These are phyloP conservation scores for Spatulosminthurus flaviceps DNA, from an alignment of 2,888 invertebrate genomes.

Conservation along the genomic window DNA sequence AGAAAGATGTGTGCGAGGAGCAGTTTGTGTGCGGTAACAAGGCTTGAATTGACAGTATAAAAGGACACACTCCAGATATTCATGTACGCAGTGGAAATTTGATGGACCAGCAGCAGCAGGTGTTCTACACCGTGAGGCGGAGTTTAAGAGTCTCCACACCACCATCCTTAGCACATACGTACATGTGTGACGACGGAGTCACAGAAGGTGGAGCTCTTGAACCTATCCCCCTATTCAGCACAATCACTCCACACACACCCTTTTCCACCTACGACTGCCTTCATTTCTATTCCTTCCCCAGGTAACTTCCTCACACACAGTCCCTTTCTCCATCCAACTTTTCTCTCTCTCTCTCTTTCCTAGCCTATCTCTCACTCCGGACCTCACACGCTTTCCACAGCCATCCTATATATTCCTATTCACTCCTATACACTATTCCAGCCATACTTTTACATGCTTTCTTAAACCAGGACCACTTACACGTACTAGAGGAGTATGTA, in stretches of 20 bases:
- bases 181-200: constrained; percentile 43
- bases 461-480: no score
- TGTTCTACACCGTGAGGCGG: constrained; percentile 62
- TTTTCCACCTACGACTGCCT: neutral
- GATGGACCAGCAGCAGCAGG: constrained; percentile 61
- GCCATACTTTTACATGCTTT: no score
- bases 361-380: neutral
- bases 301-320: no score
- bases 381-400: no score
- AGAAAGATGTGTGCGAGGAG: constrained; percentile 21
- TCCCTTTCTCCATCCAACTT: neutral
- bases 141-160: constrained; percentile 43
- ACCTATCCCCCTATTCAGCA: constrained; percentile 51
- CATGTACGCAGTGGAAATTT: constrained; percentile 60
- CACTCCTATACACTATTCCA: no score
- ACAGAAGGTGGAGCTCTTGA: constrained; percentile 60
- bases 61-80: constrained; percentile 49
- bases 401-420: no score
- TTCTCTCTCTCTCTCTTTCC: neutral
- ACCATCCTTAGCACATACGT: no score
- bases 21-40: constrained; percentile 22
- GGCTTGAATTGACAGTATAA: no score
- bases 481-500: no score
- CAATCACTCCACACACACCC: constrained; percentile 34
- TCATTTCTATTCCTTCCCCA: no score